A percentile compares a stretch with the other conserved stretches of the same genome.
Conservation (phyloP, 1,140 invertebrate species). For the Anoplolepis gracilipes region DNA sequence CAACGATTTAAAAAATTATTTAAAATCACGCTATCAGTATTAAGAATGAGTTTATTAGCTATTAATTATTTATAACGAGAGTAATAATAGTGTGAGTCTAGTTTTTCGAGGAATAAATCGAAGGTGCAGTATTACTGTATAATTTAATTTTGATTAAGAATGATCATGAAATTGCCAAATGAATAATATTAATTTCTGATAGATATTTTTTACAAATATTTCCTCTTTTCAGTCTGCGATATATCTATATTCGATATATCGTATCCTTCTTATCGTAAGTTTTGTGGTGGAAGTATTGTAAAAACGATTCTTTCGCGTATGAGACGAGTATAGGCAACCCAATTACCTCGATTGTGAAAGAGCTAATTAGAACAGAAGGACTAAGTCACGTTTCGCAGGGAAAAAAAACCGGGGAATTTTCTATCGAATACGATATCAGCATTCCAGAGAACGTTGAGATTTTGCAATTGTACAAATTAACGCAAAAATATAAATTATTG, state of each 20-base stretch:
- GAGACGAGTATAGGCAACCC: constrained; percentile 67
- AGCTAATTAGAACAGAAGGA: constrained; percentile 53
- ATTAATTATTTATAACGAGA: not conserved
- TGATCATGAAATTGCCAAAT: constrained; percentile 9
- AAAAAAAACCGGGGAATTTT: constrained; percentile 15
- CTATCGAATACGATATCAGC: constrained; percentile 56
- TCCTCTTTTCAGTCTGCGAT: not conserved
- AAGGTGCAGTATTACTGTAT: not conserved
- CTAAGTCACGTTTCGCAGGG: constrained; percentile 7
- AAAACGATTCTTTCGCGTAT: constrained; percentile 47
- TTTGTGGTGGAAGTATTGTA: constrained; percentile 30
- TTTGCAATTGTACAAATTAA: constrained; percentile 30
- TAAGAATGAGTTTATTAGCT: constrained; percentile 22
- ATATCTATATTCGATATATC: not conserved
- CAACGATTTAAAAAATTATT: constrained; percentile 1
- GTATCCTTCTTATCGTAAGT: constrained; percentile 55
- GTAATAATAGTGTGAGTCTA: not conserved
- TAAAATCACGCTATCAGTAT: constrained; percentile 37
- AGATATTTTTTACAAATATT: not conserved
- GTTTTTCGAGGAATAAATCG: not conserved
- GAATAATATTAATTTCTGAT: not conserved
- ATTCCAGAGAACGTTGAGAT: constrained; percentile 68
- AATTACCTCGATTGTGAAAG: constrained; percentile 76
- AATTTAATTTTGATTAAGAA: constrained; percentile 26
- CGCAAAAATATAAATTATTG: constrained; percentile 29